A percentile compares a stretch with the other conserved stretches of the same genome.
These are phyloP conservation scores for Aphaenogaster ashmeadi DNA, from an alignment of 1,140 invertebrate species.

Conservation along the genomic window DNA sequence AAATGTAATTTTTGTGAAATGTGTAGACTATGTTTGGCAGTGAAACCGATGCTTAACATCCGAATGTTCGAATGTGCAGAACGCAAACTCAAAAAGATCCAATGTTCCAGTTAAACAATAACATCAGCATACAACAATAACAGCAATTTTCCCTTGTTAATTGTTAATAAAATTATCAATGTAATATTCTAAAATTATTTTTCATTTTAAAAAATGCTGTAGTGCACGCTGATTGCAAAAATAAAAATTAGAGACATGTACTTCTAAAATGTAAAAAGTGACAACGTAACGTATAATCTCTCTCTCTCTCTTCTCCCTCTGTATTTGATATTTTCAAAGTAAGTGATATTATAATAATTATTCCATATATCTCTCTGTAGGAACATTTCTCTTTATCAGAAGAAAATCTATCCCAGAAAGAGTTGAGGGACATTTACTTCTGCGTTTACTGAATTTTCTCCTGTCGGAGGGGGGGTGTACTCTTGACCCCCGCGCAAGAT, in stretches of 20 bases:
- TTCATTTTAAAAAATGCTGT: not conserved
- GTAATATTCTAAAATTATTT: not conserved
- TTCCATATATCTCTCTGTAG: not conserved
- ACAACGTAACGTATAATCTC: not conserved
- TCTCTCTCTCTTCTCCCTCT: not conserved
- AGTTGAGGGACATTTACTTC: conserved; percentile 22
- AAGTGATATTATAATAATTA: not conserved
- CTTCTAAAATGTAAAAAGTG: not conserved
- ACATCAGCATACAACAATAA: not conserved
- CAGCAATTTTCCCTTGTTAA: not conserved
- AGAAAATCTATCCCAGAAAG: not conserved
- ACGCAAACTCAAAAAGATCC: not conserved
- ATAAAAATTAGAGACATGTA: not conserved
- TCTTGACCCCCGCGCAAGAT: conserved; percentile 56
- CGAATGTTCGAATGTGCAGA: not conserved
- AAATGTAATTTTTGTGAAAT: conserved; percentile 5
- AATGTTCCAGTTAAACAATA: not conserved
- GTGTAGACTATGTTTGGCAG: not conserved
- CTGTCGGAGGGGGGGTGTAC: not conserved
- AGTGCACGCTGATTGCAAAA: not conserved
- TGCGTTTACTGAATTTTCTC: conserved; percentile 53
- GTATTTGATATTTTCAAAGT: not conserved
- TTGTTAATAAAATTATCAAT: conserved; percentile 7
- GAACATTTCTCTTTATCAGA: not conserved
- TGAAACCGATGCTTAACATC: not conserved